phyloP scores from a whole-genome alignment of 2,888 invertebrate genomes.

The Drosophila prolongata region DNA sequence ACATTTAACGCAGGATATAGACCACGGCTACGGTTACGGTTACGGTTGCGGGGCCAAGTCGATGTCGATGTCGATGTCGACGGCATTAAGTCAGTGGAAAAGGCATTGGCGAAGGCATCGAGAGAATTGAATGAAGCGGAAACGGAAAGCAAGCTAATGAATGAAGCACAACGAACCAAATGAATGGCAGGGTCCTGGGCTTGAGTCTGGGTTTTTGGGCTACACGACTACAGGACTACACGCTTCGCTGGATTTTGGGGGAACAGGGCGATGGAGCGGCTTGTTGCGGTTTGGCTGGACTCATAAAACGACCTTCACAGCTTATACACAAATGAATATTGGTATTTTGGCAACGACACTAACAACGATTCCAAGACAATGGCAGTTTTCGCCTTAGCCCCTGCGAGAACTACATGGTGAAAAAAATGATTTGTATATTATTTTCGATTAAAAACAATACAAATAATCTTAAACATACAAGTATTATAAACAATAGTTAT shows the following conservation, averaged over 20 bases:
- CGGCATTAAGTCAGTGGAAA: conserved; percentile 72
- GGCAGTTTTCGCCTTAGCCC: conserved; percentile 27
- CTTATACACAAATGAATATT: conserved; percentile 49
- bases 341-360: conserved; percentile 22
- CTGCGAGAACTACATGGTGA: conserved; percentile 2
- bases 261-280: conserved; percentile 11
- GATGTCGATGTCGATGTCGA: conserved; percentile 50
- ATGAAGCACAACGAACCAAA: conserved; percentile 74
- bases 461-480: no score
- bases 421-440: not conserved
- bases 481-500: no score
- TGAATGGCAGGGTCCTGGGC: conserved; percentile 52
- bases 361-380: conserved; percentile 34
- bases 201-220: conserved; percentile 16
- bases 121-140: conserved; percentile 76
- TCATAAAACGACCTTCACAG: conserved; percentile 60
- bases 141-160: conserved; percentile 78
- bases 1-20: conserved; percentile 50
- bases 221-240: conserved; percentile 25
- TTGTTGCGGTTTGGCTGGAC: conserved; percentile 36
- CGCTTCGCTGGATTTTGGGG: conserved; percentile 50
- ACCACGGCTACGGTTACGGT: conserved; percentile 40
- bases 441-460: no score
- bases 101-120: conserved; percentile 49
- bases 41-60: conserved; percentile 19